A percentile compares a stretch with the other conserved stretches of the same genome.
Evolutionary conservation across 2,797 vertebrate species (phyloP).

Genomic region (Sardinella longiceps): DNA sequence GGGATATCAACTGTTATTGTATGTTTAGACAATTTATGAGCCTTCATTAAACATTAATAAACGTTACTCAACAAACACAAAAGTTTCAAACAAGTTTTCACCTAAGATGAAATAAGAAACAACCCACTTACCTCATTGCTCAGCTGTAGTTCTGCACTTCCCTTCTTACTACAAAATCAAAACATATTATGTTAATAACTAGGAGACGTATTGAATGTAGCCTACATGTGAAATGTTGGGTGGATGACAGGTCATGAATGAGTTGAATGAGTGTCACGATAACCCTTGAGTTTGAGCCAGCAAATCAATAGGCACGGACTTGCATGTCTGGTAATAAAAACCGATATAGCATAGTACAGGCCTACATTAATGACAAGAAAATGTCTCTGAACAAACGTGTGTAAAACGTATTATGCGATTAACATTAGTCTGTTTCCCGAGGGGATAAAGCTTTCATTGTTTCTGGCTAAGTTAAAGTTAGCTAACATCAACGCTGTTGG

Average conservation of each 20-base stretch:
- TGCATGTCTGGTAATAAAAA: too few relatives aligned
- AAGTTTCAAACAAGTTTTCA: background rate
- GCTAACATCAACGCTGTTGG: background rate
- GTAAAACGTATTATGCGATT: slow-evolving; percentile 1
- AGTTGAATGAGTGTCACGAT: background rate
- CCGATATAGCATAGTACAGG: too few relatives aligned
- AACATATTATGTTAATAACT: background rate
- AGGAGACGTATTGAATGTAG: too few relatives aligned
- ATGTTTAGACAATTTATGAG: background rate
- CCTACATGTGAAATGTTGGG: too few relatives aligned
- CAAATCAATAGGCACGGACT: background rate
- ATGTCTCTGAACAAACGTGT: background rate
- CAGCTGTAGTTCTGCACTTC: slow-evolving; percentile 53
- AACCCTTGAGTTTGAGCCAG: background rate
- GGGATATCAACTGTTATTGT: too few relatives aligned
- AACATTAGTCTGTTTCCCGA: slow-evolving; percentile 12
- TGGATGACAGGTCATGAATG: background rate
- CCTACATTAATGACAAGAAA: background rate
- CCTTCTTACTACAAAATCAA: slow-evolving; percentile 58
- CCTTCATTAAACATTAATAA: background rate
- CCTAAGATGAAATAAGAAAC: too few relatives aligned
- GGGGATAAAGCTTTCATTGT: slow-evolving; percentile 41
- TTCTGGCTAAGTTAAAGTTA: background rate
- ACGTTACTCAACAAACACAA: too few relatives aligned
- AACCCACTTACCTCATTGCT: slow-evolving; percentile 80